phyloP scores from a whole-genome alignment of 2,113 vertebrate species.

The Pollimyrus isidori region DNA sequence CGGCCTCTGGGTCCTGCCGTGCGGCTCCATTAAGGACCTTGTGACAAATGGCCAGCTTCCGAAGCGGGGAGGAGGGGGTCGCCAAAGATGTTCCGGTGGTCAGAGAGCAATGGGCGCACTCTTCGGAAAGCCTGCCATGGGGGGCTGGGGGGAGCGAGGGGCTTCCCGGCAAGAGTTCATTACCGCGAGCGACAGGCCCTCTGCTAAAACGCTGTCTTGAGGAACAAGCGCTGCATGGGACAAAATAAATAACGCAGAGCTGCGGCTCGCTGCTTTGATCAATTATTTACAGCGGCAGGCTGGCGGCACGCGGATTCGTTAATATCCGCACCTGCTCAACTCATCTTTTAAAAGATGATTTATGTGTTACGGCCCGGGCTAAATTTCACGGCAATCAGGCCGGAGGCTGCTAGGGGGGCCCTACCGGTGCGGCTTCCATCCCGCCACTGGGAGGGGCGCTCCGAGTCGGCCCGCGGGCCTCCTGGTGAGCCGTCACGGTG shows the following conservation, averaged over 20 bases:
- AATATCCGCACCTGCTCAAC: slow-evolving; percentile 84
- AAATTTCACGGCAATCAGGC: slow-evolving; percentile 90
- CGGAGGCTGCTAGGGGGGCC: slow-evolving; percentile 74
- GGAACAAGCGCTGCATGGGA: slow-evolving; percentile 76
- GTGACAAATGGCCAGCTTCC: slow-evolving; percentile 87
- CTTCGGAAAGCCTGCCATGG: slow-evolving; percentile 65
- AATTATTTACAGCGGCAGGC: slow-evolving; percentile 96
- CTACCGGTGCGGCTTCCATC: slow-evolving; percentile 80
- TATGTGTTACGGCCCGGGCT: slow-evolving; percentile 87
- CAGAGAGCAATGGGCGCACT: slow-evolving; percentile 81
- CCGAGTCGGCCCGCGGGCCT: slow-evolving; percentile 75
- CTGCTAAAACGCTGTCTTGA: slow-evolving; percentile 74
- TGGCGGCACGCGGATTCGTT: slow-evolving; percentile 85
- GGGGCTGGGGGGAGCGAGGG: slow-evolving; percentile 59
- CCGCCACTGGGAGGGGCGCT: slow-evolving; percentile 64
- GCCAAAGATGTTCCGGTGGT: slow-evolving; percentile 8
- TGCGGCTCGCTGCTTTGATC: slow-evolving; percentile 70
- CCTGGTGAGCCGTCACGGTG: slow-evolving; percentile 75
- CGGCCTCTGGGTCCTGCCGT: slow-evolving; percentile 77
- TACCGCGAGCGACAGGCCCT: slow-evolving; percentile 81
- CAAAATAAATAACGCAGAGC: slow-evolving; percentile 81
- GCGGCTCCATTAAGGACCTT: slow-evolving; percentile 75
- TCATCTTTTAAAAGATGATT: slow-evolving; percentile 99
- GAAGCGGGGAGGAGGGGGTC: slow-evolving; percentile 52
- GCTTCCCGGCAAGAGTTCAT: slow-evolving; percentile 70